Conservation (phyloP, 2,888 invertebrate genomes). For the Sceliomorpha sp. region DNA sequence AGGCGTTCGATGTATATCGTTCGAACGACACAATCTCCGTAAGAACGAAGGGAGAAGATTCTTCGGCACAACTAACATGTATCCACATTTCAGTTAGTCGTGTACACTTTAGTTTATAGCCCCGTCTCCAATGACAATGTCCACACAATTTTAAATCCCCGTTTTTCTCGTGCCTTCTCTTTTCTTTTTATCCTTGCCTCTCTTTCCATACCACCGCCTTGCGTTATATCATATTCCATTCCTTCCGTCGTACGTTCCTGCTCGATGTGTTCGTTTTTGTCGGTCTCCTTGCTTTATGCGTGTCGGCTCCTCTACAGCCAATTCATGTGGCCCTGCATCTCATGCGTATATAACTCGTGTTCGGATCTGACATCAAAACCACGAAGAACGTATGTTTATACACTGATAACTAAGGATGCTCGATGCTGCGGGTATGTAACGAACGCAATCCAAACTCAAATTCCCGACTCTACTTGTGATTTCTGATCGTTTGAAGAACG, state of each 20-base stretch:
- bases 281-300: conserved; percentile 64
- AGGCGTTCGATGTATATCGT: conserved; percentile 58
- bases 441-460: background rate
- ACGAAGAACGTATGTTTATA: conserved; percentile 69
- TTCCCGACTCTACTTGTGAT: background rate
- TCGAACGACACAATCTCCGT: conserved; percentile 52
- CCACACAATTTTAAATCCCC: conserved; percentile 73
- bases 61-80: conserved; percentile 43
- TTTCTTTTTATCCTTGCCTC: conserved; percentile 43
- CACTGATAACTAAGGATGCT: conserved; percentile 69
- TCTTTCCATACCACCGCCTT: conserved; percentile 37
- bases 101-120: conserved; percentile 69
- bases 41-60: conserved; percentile 23
- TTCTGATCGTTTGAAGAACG: background rate
- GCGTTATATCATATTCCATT: conserved; percentile 73
- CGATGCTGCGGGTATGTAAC: conserved; percentile 11
- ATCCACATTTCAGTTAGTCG: conserved; percentile 65
- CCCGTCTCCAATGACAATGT: conserved; percentile 73
- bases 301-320: conserved; percentile 51
- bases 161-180: conserved; percentile 44
- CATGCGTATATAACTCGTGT: conserved; percentile 61
- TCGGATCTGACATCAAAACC: conserved; percentile 56
- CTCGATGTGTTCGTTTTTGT: conserved; percentile 50
- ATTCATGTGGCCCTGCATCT: conserved; percentile 32
- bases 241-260: conserved; percentile 65